phyloP scores from a whole-genome alignment of 2,113 vertebrate genomes.

The Ameiurus melas region DNA sequence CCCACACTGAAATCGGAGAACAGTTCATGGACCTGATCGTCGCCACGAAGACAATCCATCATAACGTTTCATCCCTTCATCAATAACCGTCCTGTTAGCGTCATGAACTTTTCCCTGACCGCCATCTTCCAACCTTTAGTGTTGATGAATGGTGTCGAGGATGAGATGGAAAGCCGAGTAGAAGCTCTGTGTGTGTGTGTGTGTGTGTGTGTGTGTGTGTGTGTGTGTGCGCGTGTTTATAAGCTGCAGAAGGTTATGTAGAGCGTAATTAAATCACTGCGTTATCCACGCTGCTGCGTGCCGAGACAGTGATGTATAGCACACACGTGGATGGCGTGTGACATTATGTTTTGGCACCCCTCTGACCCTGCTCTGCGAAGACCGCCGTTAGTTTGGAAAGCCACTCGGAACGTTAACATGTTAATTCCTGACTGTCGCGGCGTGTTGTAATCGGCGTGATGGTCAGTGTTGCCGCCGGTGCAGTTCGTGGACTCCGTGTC shows the following conservation, averaged over 20 bases:
- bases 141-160: slow-evolving; percentile 21
- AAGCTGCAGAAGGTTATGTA: slow-evolving; percentile 38
- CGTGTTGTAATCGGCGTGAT: not conserved
- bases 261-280: slow-evolving; percentile 39
- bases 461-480: not conserved
- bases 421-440: not conserved
- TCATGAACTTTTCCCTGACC: slow-evolving; percentile 7
- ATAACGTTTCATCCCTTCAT: not conserved
- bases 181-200: not conserved
- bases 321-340: not conserved
- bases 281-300: not conserved
- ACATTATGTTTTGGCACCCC: slow-evolving; percentile 30
- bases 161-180: slow-evolving; percentile 4
- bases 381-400: not conserved
- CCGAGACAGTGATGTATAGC: slow-evolving; percentile 28
- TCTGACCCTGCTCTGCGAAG: not conserved
- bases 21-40: not conserved
- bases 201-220: not conserved
- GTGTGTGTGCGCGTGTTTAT: slow-evolving; percentile 10
- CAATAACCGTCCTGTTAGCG: not conserved
- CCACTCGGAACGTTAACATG: not conserved
- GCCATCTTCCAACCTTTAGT: slow-evolving; percentile 20
- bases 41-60: not conserved
- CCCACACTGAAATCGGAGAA: too few relatives aligned
- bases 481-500: too few relatives aligned